Evolutionary conservation across 2,888 invertebrate genomes (phyloP).

Genomic region (Odontocolon sp.): DNA sequence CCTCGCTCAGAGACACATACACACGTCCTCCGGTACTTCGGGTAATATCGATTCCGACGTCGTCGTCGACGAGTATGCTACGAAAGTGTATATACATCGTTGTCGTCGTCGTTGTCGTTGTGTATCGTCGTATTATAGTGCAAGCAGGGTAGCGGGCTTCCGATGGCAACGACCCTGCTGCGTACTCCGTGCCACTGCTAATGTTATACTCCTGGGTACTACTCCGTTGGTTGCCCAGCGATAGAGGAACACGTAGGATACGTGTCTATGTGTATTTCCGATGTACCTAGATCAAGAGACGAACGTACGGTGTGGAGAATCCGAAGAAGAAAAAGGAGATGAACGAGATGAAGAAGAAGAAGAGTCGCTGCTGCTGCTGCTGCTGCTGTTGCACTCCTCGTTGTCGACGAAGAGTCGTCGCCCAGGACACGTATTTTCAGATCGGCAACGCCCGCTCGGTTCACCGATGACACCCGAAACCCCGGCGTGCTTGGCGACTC

Average conservation of each 20-base stretch:
- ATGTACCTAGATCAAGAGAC: neutral
- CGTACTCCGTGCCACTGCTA: constrained; percentile 60
- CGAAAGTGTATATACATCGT: constrained; percentile 7
- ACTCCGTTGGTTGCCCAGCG: neutral
- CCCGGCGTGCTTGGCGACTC: constrained; percentile 33
- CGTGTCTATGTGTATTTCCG: neutral
- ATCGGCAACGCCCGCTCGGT: constrained; percentile 60
- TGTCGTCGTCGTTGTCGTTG: too few species aligned
- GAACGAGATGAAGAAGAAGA: neutral
- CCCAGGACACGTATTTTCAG: constrained; percentile 61
- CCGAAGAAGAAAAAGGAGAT: constrained; percentile 22
- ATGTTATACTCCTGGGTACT: neutral
- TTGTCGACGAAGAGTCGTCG: constrained; percentile 1
- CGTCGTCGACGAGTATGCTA: constrained; percentile 62
- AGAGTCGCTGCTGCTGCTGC: too few species aligned
- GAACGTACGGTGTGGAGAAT: neutral
- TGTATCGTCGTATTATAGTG: constrained; percentile 48
- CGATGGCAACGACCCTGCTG: constrained; percentile 78
- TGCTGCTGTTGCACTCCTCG: constrained; percentile 4
- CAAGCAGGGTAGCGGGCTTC: constrained; percentile 71
- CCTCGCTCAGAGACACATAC: constrained; percentile 10
- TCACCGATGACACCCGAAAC: constrained; percentile 58
- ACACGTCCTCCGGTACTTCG: constrained; percentile 42
- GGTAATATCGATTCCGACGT: constrained; percentile 66
- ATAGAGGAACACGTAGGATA: neutral